Conservation (phyloP, 2,888 invertebrate species). For the Drosophila paracracens region DNA sequence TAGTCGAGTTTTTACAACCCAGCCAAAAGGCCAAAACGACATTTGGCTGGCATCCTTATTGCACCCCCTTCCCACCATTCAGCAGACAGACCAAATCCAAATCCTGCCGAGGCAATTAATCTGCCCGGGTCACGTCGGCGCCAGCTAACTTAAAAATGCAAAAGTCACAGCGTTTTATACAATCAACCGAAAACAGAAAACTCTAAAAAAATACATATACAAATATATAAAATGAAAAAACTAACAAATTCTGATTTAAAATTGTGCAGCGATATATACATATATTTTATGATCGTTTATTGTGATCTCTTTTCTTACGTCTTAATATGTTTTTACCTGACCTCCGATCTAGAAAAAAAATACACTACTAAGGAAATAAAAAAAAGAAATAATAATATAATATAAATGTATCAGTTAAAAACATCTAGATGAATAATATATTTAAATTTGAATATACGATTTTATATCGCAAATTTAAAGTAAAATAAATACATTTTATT, state of each 20-base stretch:
- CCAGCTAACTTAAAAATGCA: conserved; percentile 45
- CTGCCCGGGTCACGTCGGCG: conserved; percentile 52
- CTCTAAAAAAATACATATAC: not conserved
- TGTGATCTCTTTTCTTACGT: not conserved
- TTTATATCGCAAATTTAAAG: not conserved
- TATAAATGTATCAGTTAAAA: not conserved
- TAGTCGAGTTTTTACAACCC: conserved; percentile 49
- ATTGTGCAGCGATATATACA: not conserved
- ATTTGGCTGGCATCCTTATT: conserved; percentile 15
- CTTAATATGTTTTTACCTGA: no score
- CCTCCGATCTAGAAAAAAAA: no score
- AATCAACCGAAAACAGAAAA: conserved; percentile 3
- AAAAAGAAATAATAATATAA: not conserved
- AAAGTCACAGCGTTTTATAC: conserved; percentile 33
- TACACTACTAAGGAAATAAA: not conserved
- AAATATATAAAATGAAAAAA: not conserved
- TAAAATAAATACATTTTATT: not conserved
- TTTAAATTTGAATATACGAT: not conserved
- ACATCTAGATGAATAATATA: not conserved
- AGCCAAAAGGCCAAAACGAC: conserved; percentile 36
- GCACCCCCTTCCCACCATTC: not conserved
- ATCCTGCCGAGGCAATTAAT: conserved; percentile 60
- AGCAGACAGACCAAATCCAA: conserved; percentile 33
- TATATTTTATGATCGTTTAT: not conserved
- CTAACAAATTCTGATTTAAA: not conserved